A percentile compares a stretch with the other conserved stretches of the same genome.
Evolutionary conservation across 2,113 vertebrate species (phyloP).

Genomic region (Leptosomus discolor): DNA sequence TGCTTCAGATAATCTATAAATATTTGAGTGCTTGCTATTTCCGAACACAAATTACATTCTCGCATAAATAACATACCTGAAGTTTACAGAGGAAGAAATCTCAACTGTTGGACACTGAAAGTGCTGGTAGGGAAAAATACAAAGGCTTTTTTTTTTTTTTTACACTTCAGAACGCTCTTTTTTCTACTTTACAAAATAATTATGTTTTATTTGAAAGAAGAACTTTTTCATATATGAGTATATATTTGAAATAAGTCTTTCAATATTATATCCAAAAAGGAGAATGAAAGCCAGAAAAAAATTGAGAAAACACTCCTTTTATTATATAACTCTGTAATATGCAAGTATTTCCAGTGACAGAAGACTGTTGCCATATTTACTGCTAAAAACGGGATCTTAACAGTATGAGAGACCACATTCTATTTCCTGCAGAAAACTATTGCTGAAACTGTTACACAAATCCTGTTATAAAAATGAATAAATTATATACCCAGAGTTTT

Average conservation of each 20-base stretch:
- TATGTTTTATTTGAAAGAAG: neutral
- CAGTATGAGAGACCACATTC: neutral
- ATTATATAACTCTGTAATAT: neutral
- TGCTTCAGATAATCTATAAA: neutral
- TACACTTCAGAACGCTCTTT: neutral
- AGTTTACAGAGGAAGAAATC: neutral
- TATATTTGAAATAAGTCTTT: neutral
- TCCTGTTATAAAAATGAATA: neutral
- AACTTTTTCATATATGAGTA: neutral
- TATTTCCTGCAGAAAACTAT: neutral
- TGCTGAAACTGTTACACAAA: neutral
- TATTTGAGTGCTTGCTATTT: neutral
- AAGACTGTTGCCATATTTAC: neutral
- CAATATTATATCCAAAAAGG: neutral
- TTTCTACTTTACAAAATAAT: neutral
- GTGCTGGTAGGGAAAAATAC: neutral
- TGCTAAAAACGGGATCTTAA: neutral
- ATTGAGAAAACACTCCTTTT: neutral
- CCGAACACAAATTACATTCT: neutral
- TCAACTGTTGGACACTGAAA: neutral
- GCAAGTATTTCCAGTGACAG: neutral
- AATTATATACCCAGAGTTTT: neutral
- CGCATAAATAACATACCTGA: neutral
- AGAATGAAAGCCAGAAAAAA: neutral
- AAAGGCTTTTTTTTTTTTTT: neutral